Evolutionary conservation across 2,888 invertebrate species (phyloP), one percentile per base, ranked within the genome.

Genomic region (Melitaea athalia): DNA sequence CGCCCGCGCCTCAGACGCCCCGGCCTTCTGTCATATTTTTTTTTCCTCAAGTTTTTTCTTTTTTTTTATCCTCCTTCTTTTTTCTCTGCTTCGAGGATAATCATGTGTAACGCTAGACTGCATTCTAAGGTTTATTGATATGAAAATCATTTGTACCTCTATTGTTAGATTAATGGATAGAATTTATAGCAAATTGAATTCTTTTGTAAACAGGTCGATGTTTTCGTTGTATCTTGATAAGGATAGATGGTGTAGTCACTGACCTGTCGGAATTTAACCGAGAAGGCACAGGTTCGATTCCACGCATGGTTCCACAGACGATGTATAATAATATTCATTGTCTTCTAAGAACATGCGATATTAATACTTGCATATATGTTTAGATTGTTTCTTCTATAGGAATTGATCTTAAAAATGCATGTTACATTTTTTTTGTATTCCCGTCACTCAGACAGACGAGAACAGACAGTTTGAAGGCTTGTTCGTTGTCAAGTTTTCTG

Each of bases 261-360:
- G 14, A 3, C 14, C 33, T 45, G 50, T 61, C 5, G 47, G 63
- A 53, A 47, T 59, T 65, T 68, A 71, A 71, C 68, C 69, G 65
- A 64, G 55, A 55, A 61, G 77, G 67, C 74, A 72, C 62, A 68
- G 77, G 89, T 87, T 89, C 89, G 79, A 86, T 71, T 74, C 85
- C 71, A 63, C 17, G 87, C 89, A 88, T 90, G 87, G 82, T 89
- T 88, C 89, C 88, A 91, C 90, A 87, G 90, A 85, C 79, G 72
- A 81, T 85, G 81, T 59, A 75, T 78, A 85, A 79, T 74, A 74
- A 75, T 89, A 85, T 84, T 76, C 77, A 82, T 79, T 71, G 78
- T 83, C 89, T 89, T 87, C 89, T 89, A 89, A 90, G 89, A 87
- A 82, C 88, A 91, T 91, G 91, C 91, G 72, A 90, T 66, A 91